phyloP scores from a whole-genome alignment of 53 echinoderm and acorn worm genomes.

The Apostichopus leukothele region DNA sequence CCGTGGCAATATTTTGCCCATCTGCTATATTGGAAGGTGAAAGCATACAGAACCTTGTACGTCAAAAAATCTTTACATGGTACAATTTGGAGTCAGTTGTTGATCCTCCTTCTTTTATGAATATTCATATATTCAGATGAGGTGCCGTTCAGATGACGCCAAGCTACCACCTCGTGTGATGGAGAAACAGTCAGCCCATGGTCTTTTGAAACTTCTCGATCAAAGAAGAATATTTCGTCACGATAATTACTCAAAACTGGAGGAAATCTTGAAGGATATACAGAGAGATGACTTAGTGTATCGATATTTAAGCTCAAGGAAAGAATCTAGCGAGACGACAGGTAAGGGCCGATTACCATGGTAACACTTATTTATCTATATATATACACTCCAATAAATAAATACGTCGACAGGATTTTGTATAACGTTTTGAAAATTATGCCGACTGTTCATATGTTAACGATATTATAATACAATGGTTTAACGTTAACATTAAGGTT shows the following conservation, averaged over 20 bases:
- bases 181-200: slow-evolving; percentile 8
- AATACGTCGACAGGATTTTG: too few relatives aligned
- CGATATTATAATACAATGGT: too few relatives aligned
- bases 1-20: too few relatives aligned
- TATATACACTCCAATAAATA: too few relatives aligned
- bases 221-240: slow-evolving; percentile 15
- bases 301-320: not conserved
- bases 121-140: slow-evolving; percentile 4
- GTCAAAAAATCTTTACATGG: not conserved
- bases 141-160: not conserved
- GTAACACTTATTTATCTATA: not conserved
- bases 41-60: not conserved
- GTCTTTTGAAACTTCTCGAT: not conserved
- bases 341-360: not conserved
- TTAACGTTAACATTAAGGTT: too few relatives aligned
- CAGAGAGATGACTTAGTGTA: not conserved
- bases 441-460: too few relatives aligned
- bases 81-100: not conserved
- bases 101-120: not conserved
- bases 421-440: too few relatives aligned
- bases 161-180: not conserved
- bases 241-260: slow-evolving; percentile 12
- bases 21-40: too few relatives aligned
- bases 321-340: not conserved
- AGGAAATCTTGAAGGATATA: slow-evolving; percentile 12